Evolutionary conservation across 2,113 vertebrate genomes (phyloP), one percentile per base, ranked within the genome.

Genomic region (Felis chaus): DNA sequence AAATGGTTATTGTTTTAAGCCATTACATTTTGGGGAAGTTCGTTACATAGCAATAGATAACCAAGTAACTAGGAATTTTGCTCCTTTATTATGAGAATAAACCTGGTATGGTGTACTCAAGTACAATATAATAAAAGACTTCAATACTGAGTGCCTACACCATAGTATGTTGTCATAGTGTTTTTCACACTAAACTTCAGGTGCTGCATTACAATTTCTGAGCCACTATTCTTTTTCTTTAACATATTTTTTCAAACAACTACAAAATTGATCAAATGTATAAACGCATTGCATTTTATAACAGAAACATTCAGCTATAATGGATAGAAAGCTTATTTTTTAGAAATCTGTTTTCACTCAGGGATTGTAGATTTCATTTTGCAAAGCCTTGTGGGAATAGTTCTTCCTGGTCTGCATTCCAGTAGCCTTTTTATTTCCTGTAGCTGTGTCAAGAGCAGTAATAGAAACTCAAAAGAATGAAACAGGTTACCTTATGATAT

Each of bases 371-470:
- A 93, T 98, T 98, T 98, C 96, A 98, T 98, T 98, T 98, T 98
- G 98, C 97, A 99, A 98, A 98, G 89, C 86, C 98, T 98, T 98
- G 95, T 98, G 98, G 98, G 98, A 99, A 98, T 98, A 98, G 94
- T 95, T 98, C 98, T 98, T 98, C 98, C 98, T 31, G 78, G 84
- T 98, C 97, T 98, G 97, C 98, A 99, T 99, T 99, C 98, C 98
- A 99, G 98, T 98, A 99, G 98, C 97, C 89, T 98, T 98, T 99
- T 98, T 99, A 98, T 99, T 99, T 99, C 98, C 98, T 99, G 97
- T 98, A 98, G 97, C 97, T 98, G 89, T 98, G 98, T 99, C 98
- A 98, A 99, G 98, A 98, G 95, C 97, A 96, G 96, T 98, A 98
- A 98, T 94, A 98, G 84, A 96, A 98, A 98, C 92, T 95, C 97